Conservation (phyloP, 2,113 vertebrate genomes). For the Psilopogon haemacephalus region DNA sequence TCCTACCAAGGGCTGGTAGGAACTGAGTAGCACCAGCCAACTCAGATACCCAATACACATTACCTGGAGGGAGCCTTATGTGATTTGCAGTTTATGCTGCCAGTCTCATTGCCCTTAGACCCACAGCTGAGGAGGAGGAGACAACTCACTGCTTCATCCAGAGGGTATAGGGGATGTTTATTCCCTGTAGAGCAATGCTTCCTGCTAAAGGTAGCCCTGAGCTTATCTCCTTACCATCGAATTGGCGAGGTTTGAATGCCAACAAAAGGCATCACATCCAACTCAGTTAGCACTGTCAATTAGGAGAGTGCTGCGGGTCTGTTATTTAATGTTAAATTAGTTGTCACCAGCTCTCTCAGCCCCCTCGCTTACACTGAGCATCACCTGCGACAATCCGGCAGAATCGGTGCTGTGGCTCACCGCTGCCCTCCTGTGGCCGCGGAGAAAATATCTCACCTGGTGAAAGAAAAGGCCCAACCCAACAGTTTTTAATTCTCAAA, state of each 20-base stretch:
- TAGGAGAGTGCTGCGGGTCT: neutral
- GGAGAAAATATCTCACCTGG: neutral
- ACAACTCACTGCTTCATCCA: neutral
- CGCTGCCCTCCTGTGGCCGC: conserved; percentile 18
- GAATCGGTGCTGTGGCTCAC: neutral
- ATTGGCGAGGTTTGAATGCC: neutral
- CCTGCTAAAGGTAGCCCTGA: neutral
- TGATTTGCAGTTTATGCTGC: neutral
- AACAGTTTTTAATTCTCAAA: neutral
- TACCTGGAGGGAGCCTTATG: neutral
- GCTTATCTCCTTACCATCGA: neutral
- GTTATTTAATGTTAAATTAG: neutral
- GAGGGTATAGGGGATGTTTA: neutral
- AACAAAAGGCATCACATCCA: neutral
- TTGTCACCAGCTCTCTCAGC: neutral
- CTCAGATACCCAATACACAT: neutral
- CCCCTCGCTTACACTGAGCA: neutral
- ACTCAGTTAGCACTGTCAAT: neutral
- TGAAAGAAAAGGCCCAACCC: neutral
- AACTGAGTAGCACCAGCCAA: neutral
- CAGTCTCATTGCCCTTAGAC: neutral
- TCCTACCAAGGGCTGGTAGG: neutral
- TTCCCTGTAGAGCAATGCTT: neutral
- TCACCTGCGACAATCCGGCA: neutral
- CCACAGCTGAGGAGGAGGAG: neutral